phyloP scores from a whole-genome alignment of 2,797 vertebrate genomes.

The Phaenicophaeus curvirostris region DNA sequence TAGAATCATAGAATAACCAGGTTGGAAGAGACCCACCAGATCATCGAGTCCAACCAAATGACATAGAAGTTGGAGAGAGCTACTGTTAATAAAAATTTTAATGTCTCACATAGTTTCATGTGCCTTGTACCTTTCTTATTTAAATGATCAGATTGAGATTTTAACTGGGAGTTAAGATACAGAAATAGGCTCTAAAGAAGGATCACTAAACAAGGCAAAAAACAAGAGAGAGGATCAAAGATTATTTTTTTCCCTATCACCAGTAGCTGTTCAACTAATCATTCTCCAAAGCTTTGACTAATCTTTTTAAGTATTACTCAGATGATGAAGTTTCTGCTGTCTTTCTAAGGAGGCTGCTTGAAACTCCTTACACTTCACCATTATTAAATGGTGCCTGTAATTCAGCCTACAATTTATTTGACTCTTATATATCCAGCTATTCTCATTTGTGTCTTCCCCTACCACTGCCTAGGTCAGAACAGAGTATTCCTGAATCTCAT shows the following conservation, averaged over 20 bases:
- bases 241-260: not conserved
- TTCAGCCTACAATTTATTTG: accelerated
- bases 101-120: not conserved
- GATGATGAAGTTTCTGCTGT: not conserved
- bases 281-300: not conserved
- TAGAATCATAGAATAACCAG: no score
- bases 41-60: no score
- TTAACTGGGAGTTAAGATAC: not conserved
- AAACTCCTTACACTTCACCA: not conserved
- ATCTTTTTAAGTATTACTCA: not conserved
- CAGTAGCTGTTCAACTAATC: not conserved
- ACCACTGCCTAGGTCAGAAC: not conserved
- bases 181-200: not conserved
- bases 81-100: not conserved
- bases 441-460: not conserved
- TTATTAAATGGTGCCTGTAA: not conserved
- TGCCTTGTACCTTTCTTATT: not conserved
- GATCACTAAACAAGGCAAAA: not conserved
- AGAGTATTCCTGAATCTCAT: not conserved
- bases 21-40: no score
- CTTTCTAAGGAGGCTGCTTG: not conserved
- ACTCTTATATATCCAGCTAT: not conserved
- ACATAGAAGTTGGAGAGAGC: not conserved
- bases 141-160: not conserved
- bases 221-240: not conserved